Evolutionary conservation across 2,888 invertebrate genomes (phyloP).

Genomic region (Cynaeus angustus): DNA sequence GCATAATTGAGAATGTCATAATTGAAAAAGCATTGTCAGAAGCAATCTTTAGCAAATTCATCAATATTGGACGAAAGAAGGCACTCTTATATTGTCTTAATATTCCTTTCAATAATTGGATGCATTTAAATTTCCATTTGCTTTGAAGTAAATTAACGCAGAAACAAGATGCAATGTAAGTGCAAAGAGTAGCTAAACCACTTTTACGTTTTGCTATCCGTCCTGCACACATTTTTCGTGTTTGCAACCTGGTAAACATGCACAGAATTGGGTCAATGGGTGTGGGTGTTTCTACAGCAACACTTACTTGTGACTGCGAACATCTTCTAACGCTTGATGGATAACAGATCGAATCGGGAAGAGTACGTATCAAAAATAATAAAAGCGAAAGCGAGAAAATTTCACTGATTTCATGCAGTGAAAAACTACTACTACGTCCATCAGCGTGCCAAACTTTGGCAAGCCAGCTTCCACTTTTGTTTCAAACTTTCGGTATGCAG

Average conservation of each 20-base stretch:
- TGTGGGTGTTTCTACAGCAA: slow-evolving; percentile 4
- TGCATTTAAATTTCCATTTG: background rate
- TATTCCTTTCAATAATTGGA: background rate
- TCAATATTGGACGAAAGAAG: too few relatives aligned
- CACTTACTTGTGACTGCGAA: background rate
- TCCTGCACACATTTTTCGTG: background rate
- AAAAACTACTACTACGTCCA: too few relatives aligned
- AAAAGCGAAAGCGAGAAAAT: background rate
- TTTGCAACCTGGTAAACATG: background rate
- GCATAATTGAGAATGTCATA: too few relatives aligned
- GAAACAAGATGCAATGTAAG: background rate
- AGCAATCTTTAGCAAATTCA: too few relatives aligned
- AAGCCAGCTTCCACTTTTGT: too few relatives aligned
- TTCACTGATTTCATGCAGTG: too few relatives aligned
- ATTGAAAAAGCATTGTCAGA: too few relatives aligned
- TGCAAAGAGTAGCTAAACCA: background rate
- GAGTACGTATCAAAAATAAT: background rate
- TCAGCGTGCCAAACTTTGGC: too few relatives aligned
- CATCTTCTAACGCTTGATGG: background rate
- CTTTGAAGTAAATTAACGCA: background rate
- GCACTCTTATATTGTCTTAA: too few relatives aligned
- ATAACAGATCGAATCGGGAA: background rate
- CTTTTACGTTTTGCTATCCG: background rate
- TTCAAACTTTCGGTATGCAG: too few relatives aligned
- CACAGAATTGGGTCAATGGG: slow-evolving; percentile 4